A percentile compares a stretch with the other conserved stretches of the same genome.
Evolutionary conservation across 2,888 invertebrate genomes (phyloP).

Genomic region (Ischnura elegans): DNA sequence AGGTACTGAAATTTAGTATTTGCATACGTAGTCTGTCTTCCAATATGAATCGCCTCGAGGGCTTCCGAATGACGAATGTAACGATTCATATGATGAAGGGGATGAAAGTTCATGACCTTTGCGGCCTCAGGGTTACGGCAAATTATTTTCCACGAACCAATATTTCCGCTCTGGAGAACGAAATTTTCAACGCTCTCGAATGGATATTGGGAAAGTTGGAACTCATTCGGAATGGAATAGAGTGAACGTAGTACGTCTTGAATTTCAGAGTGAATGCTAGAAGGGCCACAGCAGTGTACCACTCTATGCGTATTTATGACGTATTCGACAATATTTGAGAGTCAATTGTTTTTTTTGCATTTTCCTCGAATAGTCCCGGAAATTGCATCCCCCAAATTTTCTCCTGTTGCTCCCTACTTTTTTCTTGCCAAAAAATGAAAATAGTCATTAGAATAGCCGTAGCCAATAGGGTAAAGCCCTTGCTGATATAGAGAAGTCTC

Average conservation of each 20-base stretch:
- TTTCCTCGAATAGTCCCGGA: no score
- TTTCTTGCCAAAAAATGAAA: no score
- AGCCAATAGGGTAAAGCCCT: no score
- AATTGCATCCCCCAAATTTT: no score
- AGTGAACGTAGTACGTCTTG: not conserved
- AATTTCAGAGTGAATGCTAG: not conserved
- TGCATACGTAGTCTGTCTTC: not conserved
- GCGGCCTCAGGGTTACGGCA: not conserved
- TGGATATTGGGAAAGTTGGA: slow-evolving; percentile 12
- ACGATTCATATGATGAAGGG: not conserved
- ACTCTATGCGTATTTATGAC: no score
- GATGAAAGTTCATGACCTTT: not conserved
- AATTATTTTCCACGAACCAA: not conserved
- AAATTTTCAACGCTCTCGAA: not conserved
- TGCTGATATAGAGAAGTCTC: no score
- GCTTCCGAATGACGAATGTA: not conserved
- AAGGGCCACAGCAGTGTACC: not conserved
- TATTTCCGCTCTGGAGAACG: not conserved
- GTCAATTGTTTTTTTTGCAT: no score
- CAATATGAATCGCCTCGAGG: not conserved
- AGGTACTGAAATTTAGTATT: not conserved
- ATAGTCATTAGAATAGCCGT: no score
- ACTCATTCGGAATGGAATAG: not conserved
- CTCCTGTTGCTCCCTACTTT: no score
- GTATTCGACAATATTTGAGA: no score